Base-by-base conservation (phyloP, 2,888 invertebrate species). In the Sussaba pulchella region DNA sequence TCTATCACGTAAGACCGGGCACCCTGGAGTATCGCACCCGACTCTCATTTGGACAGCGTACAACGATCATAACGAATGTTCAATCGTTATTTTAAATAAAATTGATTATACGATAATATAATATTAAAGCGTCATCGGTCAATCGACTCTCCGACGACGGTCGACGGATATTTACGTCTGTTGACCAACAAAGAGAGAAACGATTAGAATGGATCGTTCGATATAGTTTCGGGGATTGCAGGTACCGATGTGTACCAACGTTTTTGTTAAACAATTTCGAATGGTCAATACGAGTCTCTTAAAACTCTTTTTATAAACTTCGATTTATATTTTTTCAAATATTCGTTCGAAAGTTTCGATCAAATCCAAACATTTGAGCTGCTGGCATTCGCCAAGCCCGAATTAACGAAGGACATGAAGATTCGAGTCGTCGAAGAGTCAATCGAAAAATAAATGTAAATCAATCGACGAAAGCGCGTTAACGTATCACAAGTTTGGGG, bases 401-500 rank as follows among this genome's bases (percentile, higher is more conserved):
- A 50, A 19, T n/a, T 45, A 2, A 50, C 50, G 50, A 19, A 10
- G 47, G 50, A 26, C 19, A 41, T 41, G 36, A 63, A 61, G 69
- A 70, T 17, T 39, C 21, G 9, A n/a, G 57, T 31, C 57, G 57
- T 57, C 57, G 57, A 36, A 14, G 57, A 57, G 31, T 31, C n/a
- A 14, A 57, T 57, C 31, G 57, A 57, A 39, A 70, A 70, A 57
- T 43, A 64, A 54, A 57, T 54, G 39, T 21, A 24, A 39, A 72
- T 41, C 41, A 41, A 19, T 69, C 26, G 50, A 24, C 26, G 67
- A 43, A 41, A 61, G 72, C 66, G 82, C 83, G 82, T 84, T 77
- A 82, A 81, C 71, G 85, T 88, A 88, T 88, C 88, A 88, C 88
- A 88, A 86, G 85, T 88, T 87, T 84, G 83, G 85, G 86, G 86